Conservation (phyloP, 1,140 invertebrate species). For the Drosophila equinoxialis region DNA sequence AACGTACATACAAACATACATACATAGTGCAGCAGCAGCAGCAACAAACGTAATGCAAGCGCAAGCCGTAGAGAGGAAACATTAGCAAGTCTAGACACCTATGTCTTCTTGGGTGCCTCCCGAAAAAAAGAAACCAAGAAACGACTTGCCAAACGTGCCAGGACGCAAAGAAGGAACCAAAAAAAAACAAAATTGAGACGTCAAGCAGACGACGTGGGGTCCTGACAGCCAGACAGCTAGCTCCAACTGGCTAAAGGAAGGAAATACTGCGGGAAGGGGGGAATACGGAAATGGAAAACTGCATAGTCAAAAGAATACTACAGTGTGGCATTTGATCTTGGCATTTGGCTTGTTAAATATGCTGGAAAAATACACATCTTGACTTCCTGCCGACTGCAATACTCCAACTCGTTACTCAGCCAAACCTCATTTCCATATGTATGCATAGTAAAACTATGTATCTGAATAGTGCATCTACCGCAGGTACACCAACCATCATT, state of each 20-base stretch:
- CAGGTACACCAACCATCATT: not conserved
- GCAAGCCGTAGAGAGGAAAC: constrained; percentile 63
- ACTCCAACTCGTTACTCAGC: too few species aligned
- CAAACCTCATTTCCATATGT: too few species aligned
- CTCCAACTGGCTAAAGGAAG: constrained; percentile 22
- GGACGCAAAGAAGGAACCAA: constrained; percentile 51
- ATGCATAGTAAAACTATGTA: not conserved
- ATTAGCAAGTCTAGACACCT: constrained; percentile 83
- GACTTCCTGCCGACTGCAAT: constrained; percentile 53
- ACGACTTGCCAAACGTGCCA: constrained; percentile 48
- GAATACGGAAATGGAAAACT: constrained; percentile 39
- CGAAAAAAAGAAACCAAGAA: constrained; percentile 55
- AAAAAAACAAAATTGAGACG: constrained; percentile 69
- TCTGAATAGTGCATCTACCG: not conserved
- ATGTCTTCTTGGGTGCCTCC: constrained; percentile 64
- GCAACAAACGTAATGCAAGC: constrained; percentile 27
- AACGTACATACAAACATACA: too few species aligned
- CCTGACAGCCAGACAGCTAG: constrained; percentile 55
- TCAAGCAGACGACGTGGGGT: constrained; percentile 68
- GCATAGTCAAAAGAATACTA: constrained; percentile 27
- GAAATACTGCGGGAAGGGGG: constrained; percentile 11
- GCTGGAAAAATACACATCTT: constrained; percentile 74
- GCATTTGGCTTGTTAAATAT: constrained; percentile 77
- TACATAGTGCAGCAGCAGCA: constrained; percentile 25
- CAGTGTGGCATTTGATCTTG: constrained; percentile 35